Conservation (phyloP, 2,113 vertebrate species). For the Lamprologus lemairii region DNA sequence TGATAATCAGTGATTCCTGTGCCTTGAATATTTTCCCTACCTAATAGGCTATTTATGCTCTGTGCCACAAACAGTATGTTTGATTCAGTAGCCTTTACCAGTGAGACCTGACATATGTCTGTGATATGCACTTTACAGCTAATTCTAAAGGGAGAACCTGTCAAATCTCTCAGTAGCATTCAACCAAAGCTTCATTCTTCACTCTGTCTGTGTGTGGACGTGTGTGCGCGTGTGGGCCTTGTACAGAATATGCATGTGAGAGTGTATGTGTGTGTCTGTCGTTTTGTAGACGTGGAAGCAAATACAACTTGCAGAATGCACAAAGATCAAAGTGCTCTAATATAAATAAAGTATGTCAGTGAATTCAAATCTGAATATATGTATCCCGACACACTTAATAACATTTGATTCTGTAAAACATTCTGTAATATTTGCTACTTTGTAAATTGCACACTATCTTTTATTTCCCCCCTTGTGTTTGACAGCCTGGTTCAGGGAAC, state of each 20-base stretch:
- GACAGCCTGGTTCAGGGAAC: conserved; percentile 70
- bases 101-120: conserved; percentile 65
- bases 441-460: conserved; percentile 34
- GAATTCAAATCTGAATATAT: neutral
- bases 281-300: conserved; percentile 30
- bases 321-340: conserved; percentile 27
- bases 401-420: neutral
- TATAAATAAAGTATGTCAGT: neutral
- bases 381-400: neutral
- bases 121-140: conserved; percentile 78
- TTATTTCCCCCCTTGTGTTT: conserved; percentile 1
- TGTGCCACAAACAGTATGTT: conserved; percentile 56
- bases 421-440: conserved; percentile 19
- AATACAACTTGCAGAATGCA: conserved; percentile 22
- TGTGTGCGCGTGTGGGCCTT: neutral
- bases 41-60: conserved; percentile 9
- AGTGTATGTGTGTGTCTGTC: neutral
- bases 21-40: conserved; percentile 46
- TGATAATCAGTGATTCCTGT: conserved; percentile 26
- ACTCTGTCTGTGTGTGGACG: conserved; percentile 22
- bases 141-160: conserved; percentile 54
- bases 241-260: neutral
- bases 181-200: conserved; percentile 73
- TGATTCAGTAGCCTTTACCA: conserved; percentile 65
- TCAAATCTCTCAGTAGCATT: conserved; percentile 70